Evolutionary conservation across 2,888 invertebrate genomes (phyloP), one percentile per base, ranked within the genome.

Genomic region (Adela reaumurella): DNA sequence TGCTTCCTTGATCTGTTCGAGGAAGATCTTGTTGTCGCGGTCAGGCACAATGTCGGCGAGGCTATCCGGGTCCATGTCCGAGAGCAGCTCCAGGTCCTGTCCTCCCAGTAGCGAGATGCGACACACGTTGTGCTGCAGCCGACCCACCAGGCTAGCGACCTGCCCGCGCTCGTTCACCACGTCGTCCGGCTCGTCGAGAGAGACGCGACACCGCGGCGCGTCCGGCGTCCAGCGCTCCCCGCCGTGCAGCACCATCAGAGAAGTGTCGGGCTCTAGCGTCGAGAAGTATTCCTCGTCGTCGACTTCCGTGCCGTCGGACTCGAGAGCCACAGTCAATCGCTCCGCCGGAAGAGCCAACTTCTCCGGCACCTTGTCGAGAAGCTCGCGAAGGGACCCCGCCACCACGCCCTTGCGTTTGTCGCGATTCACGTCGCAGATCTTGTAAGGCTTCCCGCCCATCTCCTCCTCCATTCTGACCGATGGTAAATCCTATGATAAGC

Each of bases 211-310:
- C 53, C 81, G 81, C 1, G 85, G 84, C 68, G 81, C 80, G 55
- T 82, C 78, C 2, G 83, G 83, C 51, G 81, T 73, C 92, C 92
- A 92, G 63, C 87, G 89, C 65, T 92, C 88, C 56, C 84, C 84
- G 6, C 86, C 86, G 54, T 85, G 84, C 47, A 94, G 81, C 46
- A 92, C 85, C 88, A 94, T 93, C 53, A 93, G 81, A 61, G 87
- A 87, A 17, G 94, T 92, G 62, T 96, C 92, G 55, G 88, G 88
- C 59, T 94, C 94, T 54, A 96, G 77, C 2, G 94, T 94, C 46
- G 88, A 89, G 68, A 96, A 96, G 70, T 95, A 96, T 65, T 94
- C 94, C 67, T 96, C 95, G 63, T 96, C 95, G 60, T 96, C 95
- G 46, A 96, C 91, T 80, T 96, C 95, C 0, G 96, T 96, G 28